Evolutionary conservation across 1,140 invertebrate genomes (phyloP).

Genomic region (Drosophila erecta): DNA sequence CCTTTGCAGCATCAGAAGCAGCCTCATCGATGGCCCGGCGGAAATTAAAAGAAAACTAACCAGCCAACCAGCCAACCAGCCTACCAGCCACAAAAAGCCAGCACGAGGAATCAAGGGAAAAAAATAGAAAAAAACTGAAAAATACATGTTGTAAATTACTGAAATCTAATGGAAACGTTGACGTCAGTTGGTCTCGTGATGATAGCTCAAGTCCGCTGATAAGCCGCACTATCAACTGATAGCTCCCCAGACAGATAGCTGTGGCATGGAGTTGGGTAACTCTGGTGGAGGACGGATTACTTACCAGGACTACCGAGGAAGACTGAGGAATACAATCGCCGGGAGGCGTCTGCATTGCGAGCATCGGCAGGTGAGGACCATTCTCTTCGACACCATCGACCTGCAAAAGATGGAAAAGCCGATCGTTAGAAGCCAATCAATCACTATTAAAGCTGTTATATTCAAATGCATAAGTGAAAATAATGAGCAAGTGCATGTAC

Average conservation of each 20-base stretch:
- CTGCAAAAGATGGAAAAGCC: slow-evolving; percentile 86
- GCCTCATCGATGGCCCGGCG: slow-evolving; percentile 28
- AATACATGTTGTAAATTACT: slow-evolving; percentile 70
- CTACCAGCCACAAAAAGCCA: slow-evolving; percentile 10
- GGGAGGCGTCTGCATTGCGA: slow-evolving; percentile 90
- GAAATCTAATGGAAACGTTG: slow-evolving; percentile 74
- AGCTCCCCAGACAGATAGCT: slow-evolving; percentile 12
- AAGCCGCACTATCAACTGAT: slow-evolving; percentile 13
- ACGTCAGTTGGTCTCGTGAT: slow-evolving; percentile 59
- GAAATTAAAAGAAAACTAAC: slow-evolving; percentile 37
- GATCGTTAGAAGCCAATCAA: slow-evolving; percentile 34
- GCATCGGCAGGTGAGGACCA: slow-evolving; percentile 94
- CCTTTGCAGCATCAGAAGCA: slow-evolving; percentile 7
- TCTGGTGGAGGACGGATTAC: slow-evolving; percentile 26
- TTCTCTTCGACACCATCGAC: slow-evolving; percentile 95
- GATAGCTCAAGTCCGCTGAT: slow-evolving; percentile 30
- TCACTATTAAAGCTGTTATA: not conserved
- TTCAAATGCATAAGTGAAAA: not conserved
- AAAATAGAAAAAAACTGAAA: not conserved
- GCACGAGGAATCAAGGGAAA: slow-evolving; percentile 14
- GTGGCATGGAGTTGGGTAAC: not conserved
- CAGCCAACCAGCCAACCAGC: slow-evolving; percentile 4
- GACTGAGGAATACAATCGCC: slow-evolving; percentile 94
- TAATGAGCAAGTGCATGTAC: not conserved
- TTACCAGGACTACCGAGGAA: slow-evolving; percentile 95